Evolutionary conservation across 2,888 invertebrate species (phyloP).

Genomic region (Andrena bucephala): DNA sequence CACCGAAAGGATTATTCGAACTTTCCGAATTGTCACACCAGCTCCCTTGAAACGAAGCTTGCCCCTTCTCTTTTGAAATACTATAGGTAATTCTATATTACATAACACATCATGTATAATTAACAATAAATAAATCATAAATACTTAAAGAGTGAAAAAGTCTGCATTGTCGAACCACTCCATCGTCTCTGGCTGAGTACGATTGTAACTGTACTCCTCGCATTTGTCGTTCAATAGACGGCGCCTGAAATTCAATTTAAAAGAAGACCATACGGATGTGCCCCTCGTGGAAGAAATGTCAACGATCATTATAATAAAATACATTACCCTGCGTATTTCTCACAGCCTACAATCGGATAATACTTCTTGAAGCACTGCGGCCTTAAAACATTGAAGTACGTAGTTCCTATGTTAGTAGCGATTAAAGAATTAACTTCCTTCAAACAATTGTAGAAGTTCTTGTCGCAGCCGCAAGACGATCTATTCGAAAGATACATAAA

Average conservation of each 20-base stretch:
- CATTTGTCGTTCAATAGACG: constrained; percentile 82
- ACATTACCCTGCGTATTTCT: constrained; percentile 67
- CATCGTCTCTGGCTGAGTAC: constrained; percentile 86
- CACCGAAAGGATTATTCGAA: constrained; percentile 44
- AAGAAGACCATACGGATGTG: not conserved
- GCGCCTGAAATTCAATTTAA: constrained; percentile 27
- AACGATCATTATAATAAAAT: not conserved
- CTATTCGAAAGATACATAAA: constrained; percentile 81
- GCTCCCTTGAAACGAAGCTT: not conserved
- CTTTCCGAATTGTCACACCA: not conserved
- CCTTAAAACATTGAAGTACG: constrained; percentile 91
- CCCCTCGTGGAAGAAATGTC: not conserved
- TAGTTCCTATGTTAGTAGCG: constrained; percentile 88
- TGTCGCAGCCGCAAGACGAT: constrained; percentile 90
- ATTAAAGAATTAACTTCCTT: constrained; percentile 86
- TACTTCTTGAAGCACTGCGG: constrained; percentile 89
- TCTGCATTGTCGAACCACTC: constrained; percentile 88
- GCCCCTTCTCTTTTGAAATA: not conserved
- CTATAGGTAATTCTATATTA: not conserved
- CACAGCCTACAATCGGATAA: constrained; percentile 70
- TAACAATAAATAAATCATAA: not conserved
- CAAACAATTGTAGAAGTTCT: constrained; percentile 89
- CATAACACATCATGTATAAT: not conserved
- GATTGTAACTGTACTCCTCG: constrained; percentile 86
- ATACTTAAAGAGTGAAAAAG: constrained; percentile 2